Conservation (phyloP, 2,797 vertebrate species). For the Labeo calbasu region DNA sequence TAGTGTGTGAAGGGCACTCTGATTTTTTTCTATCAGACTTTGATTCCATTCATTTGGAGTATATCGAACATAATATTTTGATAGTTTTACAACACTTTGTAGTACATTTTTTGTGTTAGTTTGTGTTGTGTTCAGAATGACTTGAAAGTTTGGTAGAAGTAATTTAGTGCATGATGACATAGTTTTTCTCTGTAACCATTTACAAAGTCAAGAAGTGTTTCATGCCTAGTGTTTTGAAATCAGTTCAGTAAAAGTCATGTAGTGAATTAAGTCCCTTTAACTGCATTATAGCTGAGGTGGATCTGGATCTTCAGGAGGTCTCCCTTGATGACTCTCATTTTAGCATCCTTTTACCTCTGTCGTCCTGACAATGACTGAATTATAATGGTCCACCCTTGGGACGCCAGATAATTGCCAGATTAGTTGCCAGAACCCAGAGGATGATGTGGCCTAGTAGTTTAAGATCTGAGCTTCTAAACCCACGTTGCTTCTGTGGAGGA, state of each 20-base stretch:
- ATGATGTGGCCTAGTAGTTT: slow-evolving; percentile 11
- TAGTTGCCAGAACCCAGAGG: not conserved
- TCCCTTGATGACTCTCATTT: not conserved
- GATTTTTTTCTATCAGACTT: not conserved
- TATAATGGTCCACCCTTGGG: not conserved
- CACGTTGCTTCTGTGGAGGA: not conserved
- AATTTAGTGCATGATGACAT: not conserved
- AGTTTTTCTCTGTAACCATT: not conserved
- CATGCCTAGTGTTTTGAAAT: not conserved
- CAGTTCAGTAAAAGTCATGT: not conserved
- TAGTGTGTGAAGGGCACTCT: not conserved
- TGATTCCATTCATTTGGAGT: not conserved
- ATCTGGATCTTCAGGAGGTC: not conserved
- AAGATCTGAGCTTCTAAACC: not conserved
- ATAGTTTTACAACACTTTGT: not conserved
- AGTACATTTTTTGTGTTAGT: too few species aligned
- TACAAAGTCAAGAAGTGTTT: not conserved
- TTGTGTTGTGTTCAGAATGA: too few species aligned
- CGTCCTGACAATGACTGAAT: not conserved
- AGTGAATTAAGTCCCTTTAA: not conserved
- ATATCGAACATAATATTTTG: not conserved
- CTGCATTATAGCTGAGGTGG: not conserved
- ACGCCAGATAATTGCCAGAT: not conserved
- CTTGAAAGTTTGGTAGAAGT: too few species aligned
- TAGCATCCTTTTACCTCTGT: not conserved